Conservation (phyloP, 1,140 invertebrate species). For the Lasioglossum baleicum region DNA sequence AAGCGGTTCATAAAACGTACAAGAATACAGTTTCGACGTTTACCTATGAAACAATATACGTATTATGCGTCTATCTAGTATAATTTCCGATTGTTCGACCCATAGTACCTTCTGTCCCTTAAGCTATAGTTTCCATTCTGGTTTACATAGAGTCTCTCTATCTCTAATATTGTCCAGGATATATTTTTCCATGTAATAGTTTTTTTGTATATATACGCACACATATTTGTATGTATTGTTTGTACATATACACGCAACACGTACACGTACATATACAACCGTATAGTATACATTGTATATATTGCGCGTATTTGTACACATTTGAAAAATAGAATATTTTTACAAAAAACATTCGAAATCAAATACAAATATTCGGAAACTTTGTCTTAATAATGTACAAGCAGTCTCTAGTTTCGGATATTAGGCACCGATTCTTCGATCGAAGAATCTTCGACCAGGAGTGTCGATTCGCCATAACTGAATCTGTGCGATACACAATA, state of each 20-base stretch:
- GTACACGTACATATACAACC: too few relatives aligned
- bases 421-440: conserved; percentile 4
- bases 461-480: conserved; percentile 9
- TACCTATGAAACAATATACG: too few relatives aligned
- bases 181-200: conserved; percentile 2
- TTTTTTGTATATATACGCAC: not conserved
- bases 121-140: not conserved
- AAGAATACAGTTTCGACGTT: too few relatives aligned
- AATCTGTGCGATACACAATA: not conserved
- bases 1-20: too few relatives aligned
- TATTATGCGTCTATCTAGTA: not conserved
- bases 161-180: conserved; percentile 15
- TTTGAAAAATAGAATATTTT: conserved; percentile 13
- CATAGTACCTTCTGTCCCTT: not conserved
- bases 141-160: conserved; percentile 10
- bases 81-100: conserved; percentile 3
- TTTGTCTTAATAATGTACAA: conserved; percentile 5
- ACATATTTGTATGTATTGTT: not conserved
- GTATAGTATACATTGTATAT: too few relatives aligned
- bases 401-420: conserved; percentile 22
- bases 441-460: not conserved
- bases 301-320: not conserved
- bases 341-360: not conserved
- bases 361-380: not conserved
- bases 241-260: too few relatives aligned